Evolutionary conservation across 1,140 invertebrate species (phyloP).

Genomic region (Papilio helenus): DNA sequence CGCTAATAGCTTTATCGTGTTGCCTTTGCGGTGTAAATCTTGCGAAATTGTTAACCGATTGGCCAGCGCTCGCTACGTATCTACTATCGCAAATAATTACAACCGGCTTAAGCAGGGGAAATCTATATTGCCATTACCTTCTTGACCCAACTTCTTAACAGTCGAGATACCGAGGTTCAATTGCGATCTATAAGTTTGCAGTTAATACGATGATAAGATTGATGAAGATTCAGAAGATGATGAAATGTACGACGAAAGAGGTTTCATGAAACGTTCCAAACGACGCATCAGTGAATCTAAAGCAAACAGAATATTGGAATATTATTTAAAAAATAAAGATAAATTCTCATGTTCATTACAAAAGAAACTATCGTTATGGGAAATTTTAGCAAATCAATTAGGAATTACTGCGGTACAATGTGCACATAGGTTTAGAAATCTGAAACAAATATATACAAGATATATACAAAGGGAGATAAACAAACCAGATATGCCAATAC

Average conservation of each 20-base stretch:
- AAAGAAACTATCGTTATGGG: constrained; percentile 68
- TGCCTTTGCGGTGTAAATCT: constrained; percentile 29
- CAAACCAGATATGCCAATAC: constrained; percentile 71
- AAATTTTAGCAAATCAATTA: constrained; percentile 60
- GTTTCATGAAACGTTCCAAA: constrained; percentile 61
- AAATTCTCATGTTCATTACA: constrained; percentile 62
- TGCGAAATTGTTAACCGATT: constrained; percentile 37
- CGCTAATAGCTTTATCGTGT: constrained; percentile 40
- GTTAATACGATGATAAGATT: constrained; percentile 47
- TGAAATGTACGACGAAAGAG: constrained; percentile 64
- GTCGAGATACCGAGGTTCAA: constrained; percentile 27
- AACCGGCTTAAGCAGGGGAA: constrained; percentile 30
- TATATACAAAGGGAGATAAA: constrained; percentile 74
- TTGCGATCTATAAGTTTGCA: constrained; percentile 31
- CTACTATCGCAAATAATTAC: constrained; percentile 37
- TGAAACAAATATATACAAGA: constrained; percentile 72
- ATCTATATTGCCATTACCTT: constrained; percentile 38
- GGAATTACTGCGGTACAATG: constrained; percentile 65
- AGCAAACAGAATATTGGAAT: constrained; percentile 72
- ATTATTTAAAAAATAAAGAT: constrained; percentile 72
- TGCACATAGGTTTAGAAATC: constrained; percentile 69
- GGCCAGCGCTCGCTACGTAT: neutral
- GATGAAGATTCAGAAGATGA: constrained; percentile 62
- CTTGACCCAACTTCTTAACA: constrained; percentile 35
- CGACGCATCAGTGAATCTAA: constrained; percentile 56